These are phyloP conservation scores for Carcharodon carcharias DNA, from an alignment of 2,797 vertebrate genomes.

Conservation along the genomic window DNA sequence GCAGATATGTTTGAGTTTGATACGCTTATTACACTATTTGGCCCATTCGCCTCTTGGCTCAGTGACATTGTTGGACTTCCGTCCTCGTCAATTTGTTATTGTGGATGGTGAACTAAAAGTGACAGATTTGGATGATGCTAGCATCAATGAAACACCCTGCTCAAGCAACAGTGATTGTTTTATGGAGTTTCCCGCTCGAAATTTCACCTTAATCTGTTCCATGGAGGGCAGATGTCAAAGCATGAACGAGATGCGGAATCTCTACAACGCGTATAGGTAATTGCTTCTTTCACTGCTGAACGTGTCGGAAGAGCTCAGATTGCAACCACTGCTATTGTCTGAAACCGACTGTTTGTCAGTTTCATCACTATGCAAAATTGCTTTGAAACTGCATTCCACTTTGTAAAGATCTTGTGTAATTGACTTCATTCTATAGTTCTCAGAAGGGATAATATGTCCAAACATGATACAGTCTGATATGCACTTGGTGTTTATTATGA, in stretches of 20 bases:
- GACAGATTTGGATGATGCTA: constrained; percentile 77
- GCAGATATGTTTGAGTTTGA: constrained; percentile 79
- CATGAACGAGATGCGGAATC: constrained; percentile 80
- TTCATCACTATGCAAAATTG: constrained; percentile 30
- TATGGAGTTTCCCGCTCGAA: constrained; percentile 75
- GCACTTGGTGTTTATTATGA: constrained; percentile 26
- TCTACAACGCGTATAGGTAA: constrained; percentile 82
- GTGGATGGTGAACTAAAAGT: constrained; percentile 78
- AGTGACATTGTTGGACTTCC: constrained; percentile 76
- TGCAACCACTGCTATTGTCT: constrained; percentile 7
- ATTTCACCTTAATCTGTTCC: constrained; percentile 73
- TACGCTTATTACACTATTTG: constrained; percentile 73
- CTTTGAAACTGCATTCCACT: constrained; percentile 24
- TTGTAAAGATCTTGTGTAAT: constrained; percentile 27
- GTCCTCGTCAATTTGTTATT: constrained; percentile 80
- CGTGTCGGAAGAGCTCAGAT: neutral
- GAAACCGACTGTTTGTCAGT: neutral
- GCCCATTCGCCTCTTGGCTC: constrained; percentile 80
- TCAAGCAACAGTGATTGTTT: constrained; percentile 57
- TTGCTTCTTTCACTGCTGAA: constrained; percentile 17
- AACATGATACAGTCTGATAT: constrained; percentile 15
- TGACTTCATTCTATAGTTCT: neutral
- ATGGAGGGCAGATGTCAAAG: constrained; percentile 65
- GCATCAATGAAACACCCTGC: constrained; percentile 68
- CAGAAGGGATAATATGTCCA: constrained; percentile 34